These are phyloP conservation scores for Gisinianus flammeolus DNA, from an alignment of 2,888 invertebrate species.

Conservation along the genomic window DNA sequence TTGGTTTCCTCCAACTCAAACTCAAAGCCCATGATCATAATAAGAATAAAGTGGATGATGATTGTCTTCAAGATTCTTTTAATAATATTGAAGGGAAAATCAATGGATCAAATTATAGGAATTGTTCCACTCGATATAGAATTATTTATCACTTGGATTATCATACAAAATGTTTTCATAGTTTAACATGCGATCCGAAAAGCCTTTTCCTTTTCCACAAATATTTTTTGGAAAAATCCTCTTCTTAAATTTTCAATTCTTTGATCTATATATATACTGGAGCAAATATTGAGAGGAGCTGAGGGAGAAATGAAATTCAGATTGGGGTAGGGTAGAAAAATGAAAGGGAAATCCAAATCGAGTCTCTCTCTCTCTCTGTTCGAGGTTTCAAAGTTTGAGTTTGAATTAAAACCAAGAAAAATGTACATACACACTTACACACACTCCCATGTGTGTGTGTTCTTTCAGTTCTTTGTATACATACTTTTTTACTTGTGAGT, in stretches of 20 bases:
- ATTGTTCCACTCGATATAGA: not conserved
- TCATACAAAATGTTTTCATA: not conserved
- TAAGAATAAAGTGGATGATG: conserved; percentile 27
- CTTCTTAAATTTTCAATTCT: too few species aligned
- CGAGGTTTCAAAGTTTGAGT: too few species aligned
- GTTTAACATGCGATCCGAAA: too few species aligned
- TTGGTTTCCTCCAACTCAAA: not conserved
- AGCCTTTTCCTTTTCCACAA: too few species aligned
- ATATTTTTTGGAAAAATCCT: too few species aligned
- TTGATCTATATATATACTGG: too few species aligned
- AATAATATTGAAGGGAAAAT: conserved; percentile 4
- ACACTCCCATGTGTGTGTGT: not conserved
- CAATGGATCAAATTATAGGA: conserved; percentile 21
- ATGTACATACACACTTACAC: conserved; percentile 1
- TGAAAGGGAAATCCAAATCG: too few species aligned
- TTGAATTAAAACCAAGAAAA: too few species aligned
- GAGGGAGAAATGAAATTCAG: too few species aligned
- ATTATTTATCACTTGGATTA: not conserved
- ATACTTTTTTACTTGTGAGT: not conserved
- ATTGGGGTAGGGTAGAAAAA: too few species aligned
- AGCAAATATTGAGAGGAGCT: too few species aligned
- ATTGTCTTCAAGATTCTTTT: not conserved
- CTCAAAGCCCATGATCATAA: not conserved
- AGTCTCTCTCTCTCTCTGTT: too few species aligned
- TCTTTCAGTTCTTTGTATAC: not conserved